Conservation (phyloP, 2,113 vertebrate genomes). For the Sapayoa aenigma region DNA sequence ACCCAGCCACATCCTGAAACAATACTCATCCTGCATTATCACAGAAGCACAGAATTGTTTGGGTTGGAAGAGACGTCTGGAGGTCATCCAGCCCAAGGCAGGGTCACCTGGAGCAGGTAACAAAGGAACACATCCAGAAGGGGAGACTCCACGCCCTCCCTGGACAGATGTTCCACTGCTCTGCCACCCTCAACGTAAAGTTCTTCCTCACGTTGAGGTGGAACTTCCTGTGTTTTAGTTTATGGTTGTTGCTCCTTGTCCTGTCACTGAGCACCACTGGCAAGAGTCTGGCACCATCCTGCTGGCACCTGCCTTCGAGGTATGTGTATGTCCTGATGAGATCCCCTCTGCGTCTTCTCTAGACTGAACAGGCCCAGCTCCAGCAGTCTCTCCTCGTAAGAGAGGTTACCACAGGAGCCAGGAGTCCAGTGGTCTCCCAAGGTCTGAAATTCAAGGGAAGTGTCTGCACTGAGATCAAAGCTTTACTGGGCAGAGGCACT, state of each 20-base stretch:
- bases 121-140: background rate
- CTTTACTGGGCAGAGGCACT: background rate
- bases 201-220: background rate
- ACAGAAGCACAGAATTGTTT: background rate
- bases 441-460: background rate
- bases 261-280: background rate
- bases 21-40: background rate
- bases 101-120: background rate
- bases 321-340: background rate
- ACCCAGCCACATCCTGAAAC: background rate
- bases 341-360: background rate
- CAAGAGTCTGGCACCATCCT: background rate
- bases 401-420: background rate
- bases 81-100: background rate
- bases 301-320: background rate
- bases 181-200: background rate
- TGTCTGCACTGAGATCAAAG: accelerated
- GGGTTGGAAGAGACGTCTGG: background rate
- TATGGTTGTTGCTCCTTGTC: background rate
- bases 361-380: background rate
- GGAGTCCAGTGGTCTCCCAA: background rate
- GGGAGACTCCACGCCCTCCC: background rate
- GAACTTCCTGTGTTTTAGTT: background rate
- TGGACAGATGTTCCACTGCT: background rate
- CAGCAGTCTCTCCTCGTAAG: background rate